Conservation (phyloP, 2,888 invertebrate species). For the Latheticus oryzae region DNA sequence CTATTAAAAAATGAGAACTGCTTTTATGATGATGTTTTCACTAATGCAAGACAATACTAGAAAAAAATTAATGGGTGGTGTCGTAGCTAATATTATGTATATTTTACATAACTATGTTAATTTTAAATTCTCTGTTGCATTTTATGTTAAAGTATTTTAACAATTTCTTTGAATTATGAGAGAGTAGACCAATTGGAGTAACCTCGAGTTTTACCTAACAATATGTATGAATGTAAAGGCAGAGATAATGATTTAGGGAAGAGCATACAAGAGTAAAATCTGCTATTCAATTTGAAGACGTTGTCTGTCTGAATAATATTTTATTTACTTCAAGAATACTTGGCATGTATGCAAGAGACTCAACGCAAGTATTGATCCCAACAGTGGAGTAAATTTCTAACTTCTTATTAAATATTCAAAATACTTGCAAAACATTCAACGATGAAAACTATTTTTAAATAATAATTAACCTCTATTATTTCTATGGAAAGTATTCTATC, state of each 20-base stretch:
- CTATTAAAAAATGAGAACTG: too few species aligned
- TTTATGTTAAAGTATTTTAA: slow-evolving; percentile 4
- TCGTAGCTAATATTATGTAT: too few species aligned
- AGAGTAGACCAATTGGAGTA: slow-evolving; percentile 7
- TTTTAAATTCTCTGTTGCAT: slow-evolving; percentile 2
- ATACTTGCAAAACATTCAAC: slow-evolving; percentile 11
- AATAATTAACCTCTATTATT: slow-evolving; percentile 4
- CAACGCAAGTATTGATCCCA: slow-evolving; percentile 23
- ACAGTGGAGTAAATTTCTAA: slow-evolving; percentile 14
- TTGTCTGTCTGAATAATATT: slow-evolving; percentile 7
- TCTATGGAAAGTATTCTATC: slow-evolving; percentile 2
- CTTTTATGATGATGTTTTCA: too few species aligned
- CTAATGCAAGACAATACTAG: too few species aligned
- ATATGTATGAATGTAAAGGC: slow-evolving; percentile 1
- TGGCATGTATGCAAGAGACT: slow-evolving; percentile 9
- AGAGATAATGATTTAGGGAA: slow-evolving; percentile 12
- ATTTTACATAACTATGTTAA: slow-evolving; percentile 3
- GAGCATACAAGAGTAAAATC: slow-evolving; percentile 8
- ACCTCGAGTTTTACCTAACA: slow-evolving; percentile 3
- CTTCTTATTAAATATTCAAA: slow-evolving; percentile 17
- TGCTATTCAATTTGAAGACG: slow-evolving; percentile 12
- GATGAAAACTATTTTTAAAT: slow-evolving; percentile 11
- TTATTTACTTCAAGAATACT: slow-evolving; percentile 15
- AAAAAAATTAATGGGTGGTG: background rate
- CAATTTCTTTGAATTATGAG: slow-evolving; percentile 9